Evolutionary conservation across 2,888 invertebrate genomes (phyloP).

Genomic region (Drosophila paranaensis): DNA sequence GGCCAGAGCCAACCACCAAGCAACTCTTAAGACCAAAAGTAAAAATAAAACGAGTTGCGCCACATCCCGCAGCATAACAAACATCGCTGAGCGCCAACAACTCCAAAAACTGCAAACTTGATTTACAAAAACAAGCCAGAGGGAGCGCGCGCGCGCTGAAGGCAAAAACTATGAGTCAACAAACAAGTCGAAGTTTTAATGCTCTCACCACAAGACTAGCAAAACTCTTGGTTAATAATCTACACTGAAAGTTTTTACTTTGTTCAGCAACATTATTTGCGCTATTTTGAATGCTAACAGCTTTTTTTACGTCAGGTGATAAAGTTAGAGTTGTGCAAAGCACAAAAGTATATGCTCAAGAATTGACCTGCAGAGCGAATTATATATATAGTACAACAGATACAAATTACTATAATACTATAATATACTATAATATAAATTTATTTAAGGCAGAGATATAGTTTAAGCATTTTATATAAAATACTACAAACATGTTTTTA

Average conservation of each 20-base stretch:
- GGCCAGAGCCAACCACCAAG: conserved; percentile 23
- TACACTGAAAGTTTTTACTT: conserved; percentile 17
- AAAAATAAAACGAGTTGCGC: conserved; percentile 77
- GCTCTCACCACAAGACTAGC: conserved; percentile 24
- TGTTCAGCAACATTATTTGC: not conserved
- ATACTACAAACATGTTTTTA: too few relatives aligned
- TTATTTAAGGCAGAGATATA: too few relatives aligned
- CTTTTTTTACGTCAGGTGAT: conserved; percentile 2
- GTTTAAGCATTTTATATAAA: too few relatives aligned
- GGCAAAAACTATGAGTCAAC: conserved; percentile 26
- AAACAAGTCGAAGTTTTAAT: conserved; percentile 53
- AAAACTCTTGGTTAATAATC: conserved; percentile 26
- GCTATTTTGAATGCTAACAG: conserved; percentile 2
- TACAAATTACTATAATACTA: too few relatives aligned
- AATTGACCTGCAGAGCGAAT: too few relatives aligned
- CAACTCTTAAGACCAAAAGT: conserved; percentile 63
- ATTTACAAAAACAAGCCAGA: conserved; percentile 59
- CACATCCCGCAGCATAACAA: conserved; percentile 76
- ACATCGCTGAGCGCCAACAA: conserved; percentile 61
- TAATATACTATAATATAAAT: too few relatives aligned
- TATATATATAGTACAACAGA: too few relatives aligned
- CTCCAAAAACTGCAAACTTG: conserved; percentile 73
- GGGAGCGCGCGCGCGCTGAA: not conserved
- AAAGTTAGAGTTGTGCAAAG: not conserved
- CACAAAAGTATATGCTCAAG: not conserved